Percentiles rank a stretch among this genome's conserved stretches.
These are phyloP conservation scores for Crypturellus tataupa DNA, from an alignment of 2,797 vertebrate genomes.

Conservation along the genomic window DNA sequence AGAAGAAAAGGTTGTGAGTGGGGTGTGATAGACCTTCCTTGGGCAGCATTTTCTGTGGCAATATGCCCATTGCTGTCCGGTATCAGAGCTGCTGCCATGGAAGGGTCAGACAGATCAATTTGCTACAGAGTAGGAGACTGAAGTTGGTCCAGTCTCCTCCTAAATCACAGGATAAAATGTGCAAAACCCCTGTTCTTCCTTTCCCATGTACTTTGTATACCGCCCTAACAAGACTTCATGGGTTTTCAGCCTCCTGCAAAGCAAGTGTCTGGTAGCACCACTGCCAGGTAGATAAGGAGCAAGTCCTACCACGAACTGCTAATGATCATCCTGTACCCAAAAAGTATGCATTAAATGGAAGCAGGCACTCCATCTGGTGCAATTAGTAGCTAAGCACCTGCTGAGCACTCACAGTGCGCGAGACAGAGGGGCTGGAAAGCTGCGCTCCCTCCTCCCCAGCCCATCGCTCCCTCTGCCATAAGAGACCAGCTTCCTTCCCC, in stretches of 20 bases:
- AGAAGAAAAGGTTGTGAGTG: background rate
- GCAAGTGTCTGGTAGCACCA: background rate
- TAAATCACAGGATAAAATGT: background rate
- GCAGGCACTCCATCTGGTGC: fast-evolving
- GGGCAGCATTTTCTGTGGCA: background rate
- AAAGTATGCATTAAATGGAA: background rate
- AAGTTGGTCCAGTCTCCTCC: background rate
- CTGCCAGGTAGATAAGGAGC: background rate
- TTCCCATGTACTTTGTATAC: background rate
- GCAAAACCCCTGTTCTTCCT: background rate
- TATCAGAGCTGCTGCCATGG: background rate
- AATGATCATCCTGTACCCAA: background rate
- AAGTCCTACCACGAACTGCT: background rate
- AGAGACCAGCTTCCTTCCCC: background rate
- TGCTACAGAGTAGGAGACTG: background rate
- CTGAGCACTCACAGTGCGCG: fast-evolving
- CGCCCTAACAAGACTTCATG: background rate
- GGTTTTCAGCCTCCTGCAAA: background rate
- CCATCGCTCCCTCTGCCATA: fast-evolving
- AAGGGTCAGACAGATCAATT: background rate
- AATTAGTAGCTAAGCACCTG: background rate
- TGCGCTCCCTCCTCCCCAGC: background rate
- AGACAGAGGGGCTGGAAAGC: background rate
- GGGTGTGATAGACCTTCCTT: background rate
- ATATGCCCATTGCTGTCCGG: background rate